Base-by-base conservation (phyloP, 2,797 vertebrate genomes). In the Acestrorhynchus altus region DNA sequence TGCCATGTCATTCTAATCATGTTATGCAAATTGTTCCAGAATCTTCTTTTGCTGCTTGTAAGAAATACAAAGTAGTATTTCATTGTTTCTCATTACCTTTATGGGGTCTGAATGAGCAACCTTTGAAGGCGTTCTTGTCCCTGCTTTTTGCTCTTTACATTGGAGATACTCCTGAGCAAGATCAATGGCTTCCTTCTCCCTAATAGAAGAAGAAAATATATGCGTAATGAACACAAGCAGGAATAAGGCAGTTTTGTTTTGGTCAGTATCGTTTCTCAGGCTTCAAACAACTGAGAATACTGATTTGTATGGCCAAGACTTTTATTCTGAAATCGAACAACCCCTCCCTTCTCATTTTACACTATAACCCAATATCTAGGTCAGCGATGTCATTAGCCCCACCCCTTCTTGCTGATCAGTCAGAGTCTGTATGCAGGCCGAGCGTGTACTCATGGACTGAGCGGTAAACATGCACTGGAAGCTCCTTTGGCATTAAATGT, bases 91-190 rank as follows among this genome's bases (percentile, higher is more conserved):
- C 18, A 28, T 87, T 91, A 97, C 95, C 93, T 94, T 93, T 51
- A 96, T 83, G 69, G 92, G 80, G 26, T 91, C 90, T 10, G 84
- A 67, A 18, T 91, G 83, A n/a, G 88, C 9, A 0, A 82, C 15
- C 4, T 87, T 84, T 28, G 81, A 64, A 0, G 89, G 71, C 8
- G 83, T 6, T 0, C 76, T 76, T 71, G 89, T 93, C 9, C 93
- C 86, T 20, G 49, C 74, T 42, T 86, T 86, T 12, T 83, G 80
- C 42, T 82, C 93, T 82, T 78, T 81, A 64, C 84, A 90, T 70
- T 91, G 93, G 70, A 92, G 83, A 83, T 92, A 96, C 20, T 97
- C 95, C 1, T 39, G 74, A 72, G 95, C 83, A n/a, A 98, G 84
- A 10, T 88, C 85, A 16, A 90, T 86, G 0, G 96, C 96, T 59